Evolutionary conservation across 2,113 vertebrate species (phyloP).

Genomic region (Aldabrachelys gigantea): DNA sequence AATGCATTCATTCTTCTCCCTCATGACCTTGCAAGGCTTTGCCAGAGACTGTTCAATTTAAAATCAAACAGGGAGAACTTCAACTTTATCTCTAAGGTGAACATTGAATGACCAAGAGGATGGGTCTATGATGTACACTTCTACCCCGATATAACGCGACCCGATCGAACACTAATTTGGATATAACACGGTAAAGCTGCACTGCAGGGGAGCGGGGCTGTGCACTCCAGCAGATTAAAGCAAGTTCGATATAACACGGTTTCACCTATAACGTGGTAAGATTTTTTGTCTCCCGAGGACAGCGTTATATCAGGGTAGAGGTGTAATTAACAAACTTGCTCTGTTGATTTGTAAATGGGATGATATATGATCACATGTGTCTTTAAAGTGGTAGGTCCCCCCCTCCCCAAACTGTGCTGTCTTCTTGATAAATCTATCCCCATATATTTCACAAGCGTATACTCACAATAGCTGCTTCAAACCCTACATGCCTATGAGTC

Average conservation of each 20-base stretch:
- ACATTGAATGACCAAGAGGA: fast-evolving
- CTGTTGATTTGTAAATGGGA: neutral
- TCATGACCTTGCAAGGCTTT: neutral
- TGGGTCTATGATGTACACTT: neutral
- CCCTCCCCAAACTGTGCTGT: neutral
- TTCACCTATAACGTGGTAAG: too few relatives aligned
- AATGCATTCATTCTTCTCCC: neutral
- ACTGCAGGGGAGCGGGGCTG: too few relatives aligned
- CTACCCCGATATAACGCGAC: too few relatives aligned
- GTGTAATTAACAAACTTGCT: neutral
- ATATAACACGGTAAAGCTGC: too few relatives aligned
- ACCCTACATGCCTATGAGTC: neutral
- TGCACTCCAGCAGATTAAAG: too few relatives aligned
- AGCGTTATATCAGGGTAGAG: too few relatives aligned
- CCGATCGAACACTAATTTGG: too few relatives aligned
- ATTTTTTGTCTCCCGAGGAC: too few relatives aligned
- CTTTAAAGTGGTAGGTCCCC: neutral
- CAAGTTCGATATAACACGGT: too few relatives aligned
- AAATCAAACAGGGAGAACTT: neutral
- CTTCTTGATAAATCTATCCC: neutral
- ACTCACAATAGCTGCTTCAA: neutral
- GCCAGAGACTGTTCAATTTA: fast-evolving
- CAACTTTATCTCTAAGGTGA: neutral
- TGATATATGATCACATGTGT: neutral
- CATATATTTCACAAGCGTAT: neutral